A percentile compares a stretch with the other conserved stretches of the same genome.
These are phyloP conservation scores for Hypothenemus hampei DNA, from an alignment of 1,140 invertebrate genomes.

Conservation along the genomic window DNA sequence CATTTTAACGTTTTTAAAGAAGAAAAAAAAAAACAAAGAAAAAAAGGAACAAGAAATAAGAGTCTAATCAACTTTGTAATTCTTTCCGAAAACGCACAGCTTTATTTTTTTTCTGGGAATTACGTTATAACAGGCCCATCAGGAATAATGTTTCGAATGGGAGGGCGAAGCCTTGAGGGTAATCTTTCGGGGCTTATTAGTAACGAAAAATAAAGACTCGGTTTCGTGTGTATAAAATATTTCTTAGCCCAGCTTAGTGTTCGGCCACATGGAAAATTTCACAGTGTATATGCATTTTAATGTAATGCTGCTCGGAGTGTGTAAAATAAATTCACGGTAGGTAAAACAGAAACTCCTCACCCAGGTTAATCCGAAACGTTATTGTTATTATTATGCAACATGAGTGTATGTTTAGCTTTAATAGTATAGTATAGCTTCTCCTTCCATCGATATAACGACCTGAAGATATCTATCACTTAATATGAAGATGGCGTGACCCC, in stretches of 20 bases:
- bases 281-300: conserved; percentile 5
- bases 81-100: conserved; percentile 11
- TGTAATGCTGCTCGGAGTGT: no score
- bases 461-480: no score
- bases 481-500: no score
- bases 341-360: no score
- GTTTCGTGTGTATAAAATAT: conserved; percentile 6
- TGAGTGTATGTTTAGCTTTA: no score
- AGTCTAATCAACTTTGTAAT: conserved; percentile 13
- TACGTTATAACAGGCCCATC: conserved; percentile 17
- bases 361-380: no score
- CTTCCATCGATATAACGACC: no score
- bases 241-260: not conserved
- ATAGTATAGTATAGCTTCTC: no score
- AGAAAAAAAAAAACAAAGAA: not conserved
- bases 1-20: not conserved
- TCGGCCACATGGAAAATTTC: not conserved
- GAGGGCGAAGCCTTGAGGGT: conserved; percentile 8
- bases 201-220: conserved; percentile 10
- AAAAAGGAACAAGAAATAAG: conserved; percentile 12
- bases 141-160: conserved; percentile 10
- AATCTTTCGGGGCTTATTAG: conserved; percentile 18
- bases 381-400: no score
- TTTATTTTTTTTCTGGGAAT: conserved; percentile 17
- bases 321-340: no score